Conservation (phyloP, 2,888 invertebrate species). For the Cheilosia urbana region DNA sequence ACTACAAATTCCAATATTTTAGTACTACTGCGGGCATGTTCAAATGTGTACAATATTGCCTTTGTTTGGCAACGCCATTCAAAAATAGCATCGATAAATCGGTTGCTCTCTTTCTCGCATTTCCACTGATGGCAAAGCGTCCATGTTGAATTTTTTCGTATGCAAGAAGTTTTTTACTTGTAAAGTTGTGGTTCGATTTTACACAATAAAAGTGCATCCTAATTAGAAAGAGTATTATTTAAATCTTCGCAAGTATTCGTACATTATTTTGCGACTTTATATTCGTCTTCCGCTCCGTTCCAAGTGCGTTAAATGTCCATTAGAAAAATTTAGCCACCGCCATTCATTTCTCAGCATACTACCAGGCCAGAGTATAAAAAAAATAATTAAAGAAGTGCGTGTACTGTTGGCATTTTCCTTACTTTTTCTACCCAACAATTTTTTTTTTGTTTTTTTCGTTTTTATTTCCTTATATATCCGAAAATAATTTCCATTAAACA, state of each 20-base stretch:
- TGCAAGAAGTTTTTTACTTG: constrained; percentile 20
- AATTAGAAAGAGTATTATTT: constrained; percentile 19
- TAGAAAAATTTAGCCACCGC: constrained; percentile 50
- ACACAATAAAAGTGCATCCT: constrained; percentile 45
- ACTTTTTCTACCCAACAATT: constrained; percentile 53
- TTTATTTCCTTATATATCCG: constrained; percentile 65
- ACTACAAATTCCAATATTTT: not conserved
- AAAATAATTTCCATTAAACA: constrained; percentile 30
- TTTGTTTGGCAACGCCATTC: constrained; percentile 23
- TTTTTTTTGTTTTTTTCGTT: constrained; percentile 60
- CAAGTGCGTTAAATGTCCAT: constrained; percentile 58
- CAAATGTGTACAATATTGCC: not conserved
- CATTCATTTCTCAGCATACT: constrained; percentile 61
- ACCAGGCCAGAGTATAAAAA: constrained; percentile 60
- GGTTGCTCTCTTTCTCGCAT: constrained; percentile 14
- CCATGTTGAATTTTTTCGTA: constrained; percentile 70
- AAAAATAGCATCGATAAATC: constrained; percentile 4
- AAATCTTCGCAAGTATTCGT: constrained; percentile 54
- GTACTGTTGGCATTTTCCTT: constrained; percentile 70
- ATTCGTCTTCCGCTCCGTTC: constrained; percentile 31
- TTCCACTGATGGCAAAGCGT: constrained; percentile 39
- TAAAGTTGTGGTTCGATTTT: constrained; percentile 31
- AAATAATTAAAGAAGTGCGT: constrained; percentile 63
- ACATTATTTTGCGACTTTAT: constrained; percentile 38
- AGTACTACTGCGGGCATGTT: not conserved